Evolutionary conservation across 2,113 vertebrate species (phyloP), one percentile per base, ranked within the genome.

Genomic region (Chauna torquata): DNA sequence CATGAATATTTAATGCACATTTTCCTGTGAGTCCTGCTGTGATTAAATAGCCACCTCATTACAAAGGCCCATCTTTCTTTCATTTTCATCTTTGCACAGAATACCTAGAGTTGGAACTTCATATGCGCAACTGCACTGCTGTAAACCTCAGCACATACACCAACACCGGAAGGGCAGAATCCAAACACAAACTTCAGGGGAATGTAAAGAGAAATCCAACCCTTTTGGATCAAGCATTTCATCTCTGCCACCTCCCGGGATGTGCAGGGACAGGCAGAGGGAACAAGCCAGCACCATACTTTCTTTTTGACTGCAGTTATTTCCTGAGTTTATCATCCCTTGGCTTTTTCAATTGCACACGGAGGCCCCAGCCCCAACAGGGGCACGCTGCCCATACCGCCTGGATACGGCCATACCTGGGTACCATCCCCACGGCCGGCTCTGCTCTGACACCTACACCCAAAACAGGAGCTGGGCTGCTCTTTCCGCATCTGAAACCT

Each of bases 1-100:
- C 70, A 81, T 98, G 95, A 97, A 98, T 97, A 96, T 96, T 98
- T 97, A 96, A 97, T 83, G 84, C 34, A 90, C 74, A 92, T 92
- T 95, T 96, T 86, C 90, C 93, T 96, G 81, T 0, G 5, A 93
- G 82, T 95, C 87, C 94, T 81, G 64, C 96, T 95, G 88, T 20
- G 90, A 97, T 96, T 96, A 96, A 96, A 93, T 34, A 95, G 88
- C 79, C 64, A 79, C 68, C 93, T 97, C 96, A 87, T 96, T 97
- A 97, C 78, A 61, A 82, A 86, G 94, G 64, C 91, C 91, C 92
- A 85, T 61, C 82, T 95, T 95, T 36, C 68, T 80, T 95, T 93
- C 54, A 86, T 84, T 91, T 86, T 88, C 90, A 72, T 86, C 87
- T 84, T 87, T 90, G 88, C 16, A 77, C 7, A 36, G 55, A 87